These are phyloP conservation scores for Zaprionus kolodkinae DNA, from an alignment of 1,140 invertebrate genomes.

Conservation along the genomic window DNA sequence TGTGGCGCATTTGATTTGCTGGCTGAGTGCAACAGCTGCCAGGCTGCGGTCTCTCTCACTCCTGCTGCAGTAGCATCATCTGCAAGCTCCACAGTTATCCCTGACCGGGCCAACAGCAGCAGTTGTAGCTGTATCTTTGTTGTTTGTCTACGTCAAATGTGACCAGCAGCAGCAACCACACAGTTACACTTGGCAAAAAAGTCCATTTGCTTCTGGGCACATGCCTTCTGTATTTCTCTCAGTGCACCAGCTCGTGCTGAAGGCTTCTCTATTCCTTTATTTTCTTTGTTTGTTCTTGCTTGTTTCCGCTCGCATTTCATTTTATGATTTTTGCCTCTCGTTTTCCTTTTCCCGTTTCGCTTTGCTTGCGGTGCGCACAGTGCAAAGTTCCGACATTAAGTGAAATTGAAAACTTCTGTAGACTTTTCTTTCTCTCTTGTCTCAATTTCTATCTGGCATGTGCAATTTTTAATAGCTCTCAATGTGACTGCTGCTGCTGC, in stretches of 20 bases:
- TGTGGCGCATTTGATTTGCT: conserved; percentile 70
- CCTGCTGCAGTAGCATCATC: conserved; percentile 17
- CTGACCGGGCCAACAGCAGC: conserved; percentile 15
- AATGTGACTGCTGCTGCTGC: conserved; percentile 22
- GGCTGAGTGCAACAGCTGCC: conserved; percentile 55
- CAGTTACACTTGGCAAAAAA: conserved; percentile 3
- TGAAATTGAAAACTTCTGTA: conserved; percentile 76
- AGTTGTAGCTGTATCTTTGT: conserved; percentile 18
- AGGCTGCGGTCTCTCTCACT: conserved; percentile 24
- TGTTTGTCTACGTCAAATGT: conserved; percentile 29
- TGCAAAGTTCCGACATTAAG: conserved; percentile 63
- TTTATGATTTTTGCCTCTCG: conserved; percentile 47
- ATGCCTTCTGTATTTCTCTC: not conserved
- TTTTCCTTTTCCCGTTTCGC: conserved; percentile 28
- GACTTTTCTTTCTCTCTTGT: conserved; percentile 53
- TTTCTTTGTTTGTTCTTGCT: conserved; percentile 35
- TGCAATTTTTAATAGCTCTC: conserved; percentile 76
- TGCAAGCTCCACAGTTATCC: conserved; percentile 11
- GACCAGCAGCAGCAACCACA: conserved; percentile 8
- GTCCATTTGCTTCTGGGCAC: not conserved
- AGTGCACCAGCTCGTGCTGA: not conserved
- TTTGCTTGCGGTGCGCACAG: conserved; percentile 35
- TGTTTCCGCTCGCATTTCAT: conserved; percentile 31
- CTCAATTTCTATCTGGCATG: conserved; percentile 76
- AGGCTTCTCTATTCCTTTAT: not conserved